Base-by-base conservation (phyloP, 1,140 invertebrate genomes). In the Stenopsyche tienmushanensis region DNA sequence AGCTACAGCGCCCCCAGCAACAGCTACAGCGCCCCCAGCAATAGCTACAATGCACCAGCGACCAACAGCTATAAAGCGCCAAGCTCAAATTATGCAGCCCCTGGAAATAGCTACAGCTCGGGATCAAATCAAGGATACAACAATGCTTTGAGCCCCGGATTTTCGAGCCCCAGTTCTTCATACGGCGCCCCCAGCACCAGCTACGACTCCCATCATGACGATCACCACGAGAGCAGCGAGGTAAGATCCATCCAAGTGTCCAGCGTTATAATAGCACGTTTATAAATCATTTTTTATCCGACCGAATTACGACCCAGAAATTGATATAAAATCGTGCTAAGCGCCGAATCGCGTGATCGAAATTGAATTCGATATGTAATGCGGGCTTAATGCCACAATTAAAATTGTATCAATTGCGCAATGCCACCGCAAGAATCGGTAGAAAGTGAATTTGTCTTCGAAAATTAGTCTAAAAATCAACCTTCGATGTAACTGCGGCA, bases 201-300 rank as follows among this genome's bases (percentile, higher is more conserved):
- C 21, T 65, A 65, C 25, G 26, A 42, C n/a, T 63, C 60, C 18
- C 20, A 25, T 41, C 41, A 50, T 20, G 59, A 67, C 26, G 71
- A 75, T 57, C 63, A 71, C 25, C 60, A 52, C 20, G 72, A 72
- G 15, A 63, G 67, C 20, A 71, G 62, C 3, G 70, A 74, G 65
- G 71, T 73, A 67, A 55, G 18, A 20, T 17, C 15, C 20, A 52
- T 39, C 13, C 7, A 39, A 39, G 34, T 39, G 13, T 39, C 13
- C 7, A 39, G 34, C 7, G 7, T 39, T 39, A 39, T 39, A 39
- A 39, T 8, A 39, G 34, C 7, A 8, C 13, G 13, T 8, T 13
- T 39, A 39, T 8, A 7, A 39, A 8, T 39, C 7, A 8, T 39
- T 39, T 39, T 39, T 39, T 39, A 39, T 5, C 29, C 13, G 13